Percentiles rank a stretch among this genome's conserved stretches.
Conservation (phyloP, 2,113 vertebrate species). For the Sebastes fasciatus region DNA sequence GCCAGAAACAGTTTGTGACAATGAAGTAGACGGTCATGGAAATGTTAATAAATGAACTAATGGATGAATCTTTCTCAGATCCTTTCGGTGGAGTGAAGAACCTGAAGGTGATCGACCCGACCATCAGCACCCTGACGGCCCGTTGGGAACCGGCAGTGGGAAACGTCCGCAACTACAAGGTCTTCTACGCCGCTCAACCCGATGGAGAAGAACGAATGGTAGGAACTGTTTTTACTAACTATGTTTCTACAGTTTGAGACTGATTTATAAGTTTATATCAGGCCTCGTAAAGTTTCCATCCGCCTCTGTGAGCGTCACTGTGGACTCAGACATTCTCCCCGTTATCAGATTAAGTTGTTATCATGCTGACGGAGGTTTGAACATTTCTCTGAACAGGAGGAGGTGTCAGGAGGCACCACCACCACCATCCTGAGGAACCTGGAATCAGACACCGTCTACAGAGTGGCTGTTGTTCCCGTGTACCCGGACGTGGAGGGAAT, state of each 20-base stretch:
- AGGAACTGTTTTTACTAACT: neutral
- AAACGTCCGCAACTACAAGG: slow-evolving; percentile 90
- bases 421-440: slow-evolving; percentile 78
- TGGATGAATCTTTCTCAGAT: slow-evolving; percentile 78
- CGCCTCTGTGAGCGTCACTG: neutral
- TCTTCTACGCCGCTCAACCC: slow-evolving; percentile 86
- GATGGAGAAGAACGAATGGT: slow-evolving; percentile 87
- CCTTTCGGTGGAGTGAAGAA: slow-evolving; percentile 92
- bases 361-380: neutral
- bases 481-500: slow-evolving; percentile 92
- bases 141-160: slow-evolving; percentile 94
- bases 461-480: slow-evolving; percentile 81
- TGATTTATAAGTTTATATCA: neutral
- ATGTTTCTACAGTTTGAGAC: neutral
- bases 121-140: slow-evolving; percentile 86
- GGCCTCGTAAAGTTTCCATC: neutral
- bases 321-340: neutral
- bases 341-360: neutral
- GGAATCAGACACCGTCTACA: slow-evolving; percentile 77
- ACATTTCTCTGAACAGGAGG: slow-evolving; percentile 83
- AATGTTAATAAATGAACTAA: too few relatives aligned
- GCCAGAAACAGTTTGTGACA: too few relatives aligned
- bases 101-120: slow-evolving; percentile 89
- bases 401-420: slow-evolving; percentile 92
- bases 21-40: too few relatives aligned